Evolutionary conservation across 2,888 invertebrate species (phyloP).

Genomic region (Monoplex corrugatus): DNA sequence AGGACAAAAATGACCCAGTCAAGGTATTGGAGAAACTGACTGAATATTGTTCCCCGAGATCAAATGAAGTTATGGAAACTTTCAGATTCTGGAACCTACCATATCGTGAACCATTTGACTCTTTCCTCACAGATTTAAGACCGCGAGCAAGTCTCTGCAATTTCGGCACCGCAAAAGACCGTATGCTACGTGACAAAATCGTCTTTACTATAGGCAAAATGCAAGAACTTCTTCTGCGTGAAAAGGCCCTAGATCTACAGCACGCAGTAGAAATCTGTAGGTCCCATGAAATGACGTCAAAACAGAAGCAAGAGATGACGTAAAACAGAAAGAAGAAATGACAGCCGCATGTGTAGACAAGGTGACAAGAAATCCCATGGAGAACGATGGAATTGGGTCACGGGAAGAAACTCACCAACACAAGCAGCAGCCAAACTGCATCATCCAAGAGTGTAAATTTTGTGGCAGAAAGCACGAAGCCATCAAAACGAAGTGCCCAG

Average conservation of each 20-base stretch:
- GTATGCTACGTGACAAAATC: conserved; percentile 37
- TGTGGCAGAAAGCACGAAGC: conserved; percentile 14
- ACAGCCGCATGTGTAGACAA: not conserved
- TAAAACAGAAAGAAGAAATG: too few relatives aligned
- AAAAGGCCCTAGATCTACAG: not conserved
- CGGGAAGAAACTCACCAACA: not conserved
- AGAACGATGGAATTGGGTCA: not conserved
- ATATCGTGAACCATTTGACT: not conserved
- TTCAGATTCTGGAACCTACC: not conserved
- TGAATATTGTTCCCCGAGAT: not conserved
- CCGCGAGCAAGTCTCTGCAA: conserved; percentile 22
- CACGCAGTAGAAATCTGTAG: not conserved
- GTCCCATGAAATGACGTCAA: conserved; percentile 21
- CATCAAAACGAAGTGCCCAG: conserved; percentile 10
- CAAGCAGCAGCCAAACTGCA: not conserved
- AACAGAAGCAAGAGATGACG: not conserved
- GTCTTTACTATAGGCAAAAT: not conserved
- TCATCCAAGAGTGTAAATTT: conserved; percentile 26
- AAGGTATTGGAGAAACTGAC: not conserved
- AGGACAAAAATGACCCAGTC: not conserved
- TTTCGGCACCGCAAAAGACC: not conserved
- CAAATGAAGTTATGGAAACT: not conserved
- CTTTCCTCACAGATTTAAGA: not conserved
- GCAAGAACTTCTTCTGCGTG: not conserved
- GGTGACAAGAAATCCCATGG: not conserved